Percentiles rank a stretch among this genome's conserved stretches.
phyloP scores from a whole-genome alignment of 2,888 invertebrate species.

The Caenorhabditis imperialis region DNA sequence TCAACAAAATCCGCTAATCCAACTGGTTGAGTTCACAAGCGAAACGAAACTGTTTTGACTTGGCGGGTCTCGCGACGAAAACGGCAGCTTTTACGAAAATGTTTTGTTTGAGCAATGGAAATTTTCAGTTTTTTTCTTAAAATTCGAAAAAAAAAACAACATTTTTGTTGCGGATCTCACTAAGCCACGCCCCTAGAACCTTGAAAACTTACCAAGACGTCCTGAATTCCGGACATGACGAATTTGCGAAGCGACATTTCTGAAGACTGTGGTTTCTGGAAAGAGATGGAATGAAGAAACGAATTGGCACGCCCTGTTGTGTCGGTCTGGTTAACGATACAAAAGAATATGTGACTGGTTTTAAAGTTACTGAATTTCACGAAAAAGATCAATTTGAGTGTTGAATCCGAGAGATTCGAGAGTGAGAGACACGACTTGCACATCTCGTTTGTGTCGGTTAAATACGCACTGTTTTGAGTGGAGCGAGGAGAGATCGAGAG shows the following conservation, averaged over 20 bases:
- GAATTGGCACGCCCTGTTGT: constrained; percentile 1
- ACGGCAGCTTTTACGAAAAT: too few species aligned
- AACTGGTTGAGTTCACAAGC: too few species aligned
- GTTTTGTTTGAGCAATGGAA: neutral
- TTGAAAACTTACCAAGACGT: constrained; percentile 54
- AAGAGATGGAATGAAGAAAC: neutral
- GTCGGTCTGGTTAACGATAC: too few species aligned
- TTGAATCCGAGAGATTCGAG: constrained; percentile 12
- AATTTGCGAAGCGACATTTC: constrained; percentile 56
- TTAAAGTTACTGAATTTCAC: too few species aligned
- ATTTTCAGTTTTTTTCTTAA: constrained; percentile 1
- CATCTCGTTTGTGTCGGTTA: constrained; percentile 30
- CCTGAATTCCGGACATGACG: constrained; percentile 60
- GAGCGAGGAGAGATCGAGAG: constrained; percentile 7
- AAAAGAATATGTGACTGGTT: neutral
- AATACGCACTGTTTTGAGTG: constrained; percentile 54
- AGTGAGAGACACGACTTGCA: constrained; percentile 13
- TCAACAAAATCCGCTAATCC: too few species aligned
- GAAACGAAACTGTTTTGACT: too few species aligned
- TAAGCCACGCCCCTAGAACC: neutral
- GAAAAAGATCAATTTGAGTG: constrained; percentile 6
- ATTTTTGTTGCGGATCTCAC: neutral
- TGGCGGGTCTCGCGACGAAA: too few species aligned
- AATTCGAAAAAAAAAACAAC: neutral
- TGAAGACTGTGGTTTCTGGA: constrained; percentile 8